phyloP scores from a whole-genome alignment of 64 coral and sea anemone species.

The Montipora foliosa region DNA sequence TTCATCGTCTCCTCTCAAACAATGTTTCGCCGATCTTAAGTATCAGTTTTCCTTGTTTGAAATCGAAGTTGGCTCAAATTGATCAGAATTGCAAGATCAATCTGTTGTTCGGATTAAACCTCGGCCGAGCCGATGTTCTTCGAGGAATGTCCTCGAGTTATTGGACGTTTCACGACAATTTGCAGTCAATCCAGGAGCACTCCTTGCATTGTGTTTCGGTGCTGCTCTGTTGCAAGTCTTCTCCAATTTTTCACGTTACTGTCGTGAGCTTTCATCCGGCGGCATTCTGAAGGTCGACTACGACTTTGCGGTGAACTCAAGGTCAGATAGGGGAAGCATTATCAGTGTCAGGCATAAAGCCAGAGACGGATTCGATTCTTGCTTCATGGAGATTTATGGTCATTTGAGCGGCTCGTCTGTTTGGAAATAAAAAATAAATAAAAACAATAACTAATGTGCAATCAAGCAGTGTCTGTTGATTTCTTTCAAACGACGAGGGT shows the following conservation, averaged over 20 bases:
- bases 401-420: background rate
- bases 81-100: background rate
- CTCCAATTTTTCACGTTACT: too few species aligned
- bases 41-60: constrained; percentile 59
- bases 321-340: background rate
- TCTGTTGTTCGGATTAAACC: too few species aligned
- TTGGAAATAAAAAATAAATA: background rate
- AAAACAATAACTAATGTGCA: background rate
- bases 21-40: constrained; percentile 48
- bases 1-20: background rate
- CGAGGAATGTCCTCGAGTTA: too few species aligned
- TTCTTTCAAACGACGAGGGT: too few species aligned
- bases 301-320: too few species aligned
- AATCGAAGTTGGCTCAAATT: constrained; percentile 26
- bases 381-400: background rate
- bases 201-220: too few species aligned
- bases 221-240: too few species aligned
- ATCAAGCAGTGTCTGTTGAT: background rate
- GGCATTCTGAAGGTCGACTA: too few species aligned
- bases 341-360: background rate
- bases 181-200: too few species aligned
- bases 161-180: too few species aligned
- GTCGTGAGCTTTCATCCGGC: too few species aligned
- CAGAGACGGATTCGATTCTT: background rate
- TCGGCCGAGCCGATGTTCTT: too few species aligned